Percentiles rank a stretch among this genome's conserved stretches.
Evolutionary conservation across 2,888 invertebrate species (phyloP).

Genomic region (Tolmerus cingulatus): DNA sequence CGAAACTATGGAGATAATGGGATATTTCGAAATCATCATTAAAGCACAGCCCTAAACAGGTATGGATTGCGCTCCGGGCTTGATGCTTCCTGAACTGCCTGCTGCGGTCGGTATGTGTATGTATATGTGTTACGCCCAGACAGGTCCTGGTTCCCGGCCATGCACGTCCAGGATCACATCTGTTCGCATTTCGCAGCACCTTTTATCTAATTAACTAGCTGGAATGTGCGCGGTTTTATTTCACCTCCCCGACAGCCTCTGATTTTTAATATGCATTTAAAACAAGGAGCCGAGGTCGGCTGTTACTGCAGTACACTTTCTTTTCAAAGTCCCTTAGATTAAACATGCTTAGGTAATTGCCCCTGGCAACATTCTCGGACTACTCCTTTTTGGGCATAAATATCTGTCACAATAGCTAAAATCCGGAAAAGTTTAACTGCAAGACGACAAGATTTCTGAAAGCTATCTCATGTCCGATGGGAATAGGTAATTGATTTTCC

Average conservation of each 20-base stretch:
- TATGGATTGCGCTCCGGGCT: neutral
- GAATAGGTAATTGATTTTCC: neutral
- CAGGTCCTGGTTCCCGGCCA: neutral
- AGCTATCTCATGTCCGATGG: neutral
- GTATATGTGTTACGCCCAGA: neutral
- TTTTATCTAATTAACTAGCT: slow-evolving; percentile 32
- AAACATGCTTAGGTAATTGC: neutral
- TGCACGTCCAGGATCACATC: slow-evolving; percentile 5
- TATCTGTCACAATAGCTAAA: neutral
- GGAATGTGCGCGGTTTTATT: neutral
- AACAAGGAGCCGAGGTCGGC: neutral
- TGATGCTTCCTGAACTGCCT: neutral
- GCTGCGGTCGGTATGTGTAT: neutral
- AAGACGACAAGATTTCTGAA: neutral
- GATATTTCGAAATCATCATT: slow-evolving; percentile 33
- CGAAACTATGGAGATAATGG: slow-evolving; percentile 34
- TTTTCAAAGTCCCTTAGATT: neutral
- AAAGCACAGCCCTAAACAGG: neutral
- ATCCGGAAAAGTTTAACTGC: neutral
- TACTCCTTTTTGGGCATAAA: neutral
- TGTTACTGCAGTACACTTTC: neutral
- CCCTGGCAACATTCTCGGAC: neutral
- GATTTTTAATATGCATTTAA: neutral
- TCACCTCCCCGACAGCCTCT: neutral
- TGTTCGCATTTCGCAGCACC: slow-evolving; percentile 16